Conservation (phyloP, 2,888 invertebrate genomes). For the Hypercompe scribonia region DNA sequence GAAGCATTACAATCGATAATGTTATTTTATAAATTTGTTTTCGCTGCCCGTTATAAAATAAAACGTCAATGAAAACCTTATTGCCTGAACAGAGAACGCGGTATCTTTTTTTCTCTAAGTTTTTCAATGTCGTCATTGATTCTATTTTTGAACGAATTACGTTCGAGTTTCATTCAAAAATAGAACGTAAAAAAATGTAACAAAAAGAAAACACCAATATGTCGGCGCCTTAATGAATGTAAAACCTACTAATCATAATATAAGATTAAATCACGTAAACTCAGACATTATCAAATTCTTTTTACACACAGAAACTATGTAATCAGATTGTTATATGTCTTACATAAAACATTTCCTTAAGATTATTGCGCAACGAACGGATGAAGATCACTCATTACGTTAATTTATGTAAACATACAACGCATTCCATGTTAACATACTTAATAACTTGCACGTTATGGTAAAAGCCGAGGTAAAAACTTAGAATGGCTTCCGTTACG, state of each 20-base stretch:
- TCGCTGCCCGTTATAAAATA: not conserved
- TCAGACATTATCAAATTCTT: conserved; percentile 1
- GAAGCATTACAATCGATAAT: not conserved
- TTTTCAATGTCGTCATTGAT: not conserved
- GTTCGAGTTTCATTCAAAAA: not conserved
- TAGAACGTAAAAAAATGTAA: not conserved
- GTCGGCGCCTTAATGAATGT: not conserved
- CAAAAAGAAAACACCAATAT: not conserved
- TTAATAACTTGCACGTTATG: conserved; percentile 34
- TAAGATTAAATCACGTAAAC: conserved; percentile 1
- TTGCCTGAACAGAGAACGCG: not conserved
- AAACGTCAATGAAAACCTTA: not conserved
- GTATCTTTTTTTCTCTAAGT: not conserved
- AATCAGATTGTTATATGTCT: conserved; percentile 29
- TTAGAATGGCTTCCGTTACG: conserved; percentile 25
- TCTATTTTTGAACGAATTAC: not conserved
- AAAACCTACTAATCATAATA: not conserved
- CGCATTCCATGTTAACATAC: conserved; percentile 30
- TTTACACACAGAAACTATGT: conserved; percentile 5
- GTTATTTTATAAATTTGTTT: not conserved
- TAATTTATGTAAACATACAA: conserved; percentile 45
- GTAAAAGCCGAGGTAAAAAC: conserved; percentile 35
- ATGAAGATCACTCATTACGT: conserved; percentile 36
- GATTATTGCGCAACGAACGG: conserved; percentile 33
- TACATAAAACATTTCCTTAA: conserved; percentile 35